Percentiles rank a stretch among this genome's conserved stretches.
phyloP scores from a whole-genome alignment of 2,113 vertebrate genomes.

The Felis chaus region DNA sequence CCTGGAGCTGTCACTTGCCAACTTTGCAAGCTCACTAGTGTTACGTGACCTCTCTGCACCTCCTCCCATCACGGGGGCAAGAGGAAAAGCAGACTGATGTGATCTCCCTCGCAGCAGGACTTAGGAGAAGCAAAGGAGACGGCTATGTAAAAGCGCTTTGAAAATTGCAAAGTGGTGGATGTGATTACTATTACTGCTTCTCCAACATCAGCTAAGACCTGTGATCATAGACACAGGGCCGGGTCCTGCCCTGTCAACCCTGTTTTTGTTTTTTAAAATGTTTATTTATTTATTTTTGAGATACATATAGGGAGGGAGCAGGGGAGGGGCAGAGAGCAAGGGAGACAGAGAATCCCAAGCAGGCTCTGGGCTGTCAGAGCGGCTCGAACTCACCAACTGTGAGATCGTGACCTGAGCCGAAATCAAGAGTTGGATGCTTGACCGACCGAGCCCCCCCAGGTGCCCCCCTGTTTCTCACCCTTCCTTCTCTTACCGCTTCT shows the following conservation, averaged over 20 bases:
- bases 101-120: background rate
- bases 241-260: background rate
- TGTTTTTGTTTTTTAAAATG: background rate
- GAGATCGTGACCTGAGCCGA: too few species aligned
- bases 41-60: background rate
- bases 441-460: too few species aligned
- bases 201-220: background rate
- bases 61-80: background rate
- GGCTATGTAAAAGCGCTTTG: background rate
- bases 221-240: fast-evolving
- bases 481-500: slow-evolving; percentile 46
- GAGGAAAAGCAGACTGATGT: background rate
- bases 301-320: too few species aligned
- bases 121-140: background rate
- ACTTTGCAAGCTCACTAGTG: fast-evolving
- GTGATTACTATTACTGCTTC: background rate
- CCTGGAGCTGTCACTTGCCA: background rate
- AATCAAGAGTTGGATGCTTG: too few species aligned
- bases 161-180: background rate
- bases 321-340: too few species aligned
- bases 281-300: too few species aligned
- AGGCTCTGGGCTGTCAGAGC: too few species aligned
- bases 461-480: background rate
- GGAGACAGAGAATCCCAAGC: too few species aligned
- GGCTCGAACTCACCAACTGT: too few species aligned